These are phyloP conservation scores for Cantharis nigra DNA, from an alignment of 2,888 invertebrate species.

Conservation along the genomic window DNA sequence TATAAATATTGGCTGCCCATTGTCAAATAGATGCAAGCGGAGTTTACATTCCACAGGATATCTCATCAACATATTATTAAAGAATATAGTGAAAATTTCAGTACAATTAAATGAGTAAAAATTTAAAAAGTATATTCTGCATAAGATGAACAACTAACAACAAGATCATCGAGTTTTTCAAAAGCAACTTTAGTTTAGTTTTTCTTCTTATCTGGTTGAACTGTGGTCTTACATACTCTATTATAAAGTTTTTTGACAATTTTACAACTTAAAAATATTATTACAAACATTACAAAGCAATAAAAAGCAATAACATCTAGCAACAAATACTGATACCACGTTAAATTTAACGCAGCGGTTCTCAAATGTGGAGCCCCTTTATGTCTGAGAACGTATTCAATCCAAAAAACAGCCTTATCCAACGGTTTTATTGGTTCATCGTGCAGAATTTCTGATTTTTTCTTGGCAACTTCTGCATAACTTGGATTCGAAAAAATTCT, in stretches of 20 bases:
- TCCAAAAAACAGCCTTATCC: conserved; percentile 45
- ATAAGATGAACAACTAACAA: not conserved
- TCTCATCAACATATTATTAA: too few species aligned
- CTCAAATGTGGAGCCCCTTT: conserved; percentile 45
- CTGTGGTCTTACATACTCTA: not conserved
- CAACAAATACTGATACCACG: conserved; percentile 42
- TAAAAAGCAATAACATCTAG: conserved; percentile 38
- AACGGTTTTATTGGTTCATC: conserved; percentile 43
- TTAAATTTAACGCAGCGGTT: conserved; percentile 38
- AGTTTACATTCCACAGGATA: too few species aligned
- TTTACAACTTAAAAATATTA: not conserved
- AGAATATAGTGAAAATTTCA: too few species aligned
- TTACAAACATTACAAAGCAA: not conserved
- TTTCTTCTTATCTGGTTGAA: not conserved
- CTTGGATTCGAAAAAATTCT: conserved; percentile 42
- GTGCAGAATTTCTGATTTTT: conserved; percentile 39
- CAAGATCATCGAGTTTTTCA: not conserved
- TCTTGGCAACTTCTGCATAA: conserved; percentile 40
- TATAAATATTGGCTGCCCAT: too few species aligned
- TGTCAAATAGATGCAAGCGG: too few species aligned
- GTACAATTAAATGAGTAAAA: too few species aligned
- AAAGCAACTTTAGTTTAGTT: not conserved
- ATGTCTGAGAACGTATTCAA: conserved; percentile 44
- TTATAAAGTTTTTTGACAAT: not conserved
- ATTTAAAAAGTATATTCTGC: not conserved